Evolutionary conservation across 1,140 invertebrate genomes (phyloP), one percentile per base, ranked within the genome.

Genomic region (Bombus superbus): DNA sequence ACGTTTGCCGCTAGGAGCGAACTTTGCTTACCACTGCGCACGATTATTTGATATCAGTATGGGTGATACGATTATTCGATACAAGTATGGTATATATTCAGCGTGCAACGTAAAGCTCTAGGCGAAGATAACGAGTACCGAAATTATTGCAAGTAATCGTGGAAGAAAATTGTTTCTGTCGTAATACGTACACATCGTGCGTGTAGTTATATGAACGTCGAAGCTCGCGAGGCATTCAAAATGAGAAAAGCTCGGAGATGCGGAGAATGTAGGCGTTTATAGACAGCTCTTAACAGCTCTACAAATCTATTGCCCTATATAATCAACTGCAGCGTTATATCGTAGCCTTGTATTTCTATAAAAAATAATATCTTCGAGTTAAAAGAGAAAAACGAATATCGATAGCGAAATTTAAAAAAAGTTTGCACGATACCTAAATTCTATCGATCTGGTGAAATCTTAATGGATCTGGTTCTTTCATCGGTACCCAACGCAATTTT

Each of bases 81-180:
- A 32, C 32, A 32, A 32, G 32, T 32, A 32, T 32, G 32, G 32
- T 32, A 32, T 32, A 40, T 76, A 76, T 76, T 57, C 59, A 66
- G 28, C 42, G 22, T 5, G 32, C 25, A 38, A 44, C 32, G 32
- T 75, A 28, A 57, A 57, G 32, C 32, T 28, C 28, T 8, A 25
- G 38, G 13, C 42, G 32, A 40, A 3, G 57, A 76, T 76, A 83
- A 83, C 13, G 42, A 83, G 59, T 15, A 10, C 35, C 25, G 73
- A 83, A 66, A 76, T 83, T 83, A 76, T 76, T 76, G 59, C 59
- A 4, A 83, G 72, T 59, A 83, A 76, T 76, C 73, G 57, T 3
- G 57, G 57, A 66, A 10, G 81, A 83, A 76, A 83, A 76, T 47
- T 76, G 81, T 76, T 83, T 47, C 81, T 18, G 35, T 32, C 81